Percentiles rank a stretch among this genome's conserved stretches.
Conservation (phyloP, 2,888 invertebrate species). For the Thymelicus lineola region DNA sequence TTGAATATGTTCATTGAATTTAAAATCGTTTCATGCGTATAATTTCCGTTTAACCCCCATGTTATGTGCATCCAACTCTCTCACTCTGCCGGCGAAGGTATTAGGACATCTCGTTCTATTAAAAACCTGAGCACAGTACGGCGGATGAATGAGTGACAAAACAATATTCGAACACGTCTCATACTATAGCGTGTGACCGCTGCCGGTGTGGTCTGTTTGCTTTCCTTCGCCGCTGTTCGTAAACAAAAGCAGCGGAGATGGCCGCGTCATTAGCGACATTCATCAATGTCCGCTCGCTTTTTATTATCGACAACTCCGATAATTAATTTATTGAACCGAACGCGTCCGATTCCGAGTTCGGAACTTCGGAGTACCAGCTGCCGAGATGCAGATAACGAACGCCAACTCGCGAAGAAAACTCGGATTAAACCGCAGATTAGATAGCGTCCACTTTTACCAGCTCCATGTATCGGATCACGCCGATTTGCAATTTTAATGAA, state of each 20-base stretch:
- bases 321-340: constrained; percentile 19
- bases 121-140: constrained; percentile 32
- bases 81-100: constrained; percentile 5
- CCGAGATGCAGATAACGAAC: constrained; percentile 16
- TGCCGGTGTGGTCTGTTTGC: constrained; percentile 52
- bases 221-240: constrained; percentile 59
- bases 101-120: constrained; percentile 26
- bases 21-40: constrained; percentile 33
- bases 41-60: constrained; percentile 33
- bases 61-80: constrained; percentile 16
- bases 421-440: constrained; percentile 39
- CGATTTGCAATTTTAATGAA: constrained; percentile 46
- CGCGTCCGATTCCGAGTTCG: constrained; percentile 3
- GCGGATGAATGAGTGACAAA: constrained; percentile 37
- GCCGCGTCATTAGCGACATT: constrained; percentile 52
- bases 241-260: constrained; percentile 62
- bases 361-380: background rate
- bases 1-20: constrained; percentile 38
- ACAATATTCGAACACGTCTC: constrained; percentile 43
- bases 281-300: constrained; percentile 46
- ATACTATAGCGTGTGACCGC: constrained; percentile 50
- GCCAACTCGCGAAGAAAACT: constrained; percentile 33
- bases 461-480: constrained; percentile 39
- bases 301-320: constrained; percentile 41
- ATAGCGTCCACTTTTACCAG: constrained; percentile 41